Percentiles rank a stretch among this genome's conserved stretches.
Conservation (phyloP, 2,888 invertebrate genomes). For the Sphecodes monilicornis region DNA sequence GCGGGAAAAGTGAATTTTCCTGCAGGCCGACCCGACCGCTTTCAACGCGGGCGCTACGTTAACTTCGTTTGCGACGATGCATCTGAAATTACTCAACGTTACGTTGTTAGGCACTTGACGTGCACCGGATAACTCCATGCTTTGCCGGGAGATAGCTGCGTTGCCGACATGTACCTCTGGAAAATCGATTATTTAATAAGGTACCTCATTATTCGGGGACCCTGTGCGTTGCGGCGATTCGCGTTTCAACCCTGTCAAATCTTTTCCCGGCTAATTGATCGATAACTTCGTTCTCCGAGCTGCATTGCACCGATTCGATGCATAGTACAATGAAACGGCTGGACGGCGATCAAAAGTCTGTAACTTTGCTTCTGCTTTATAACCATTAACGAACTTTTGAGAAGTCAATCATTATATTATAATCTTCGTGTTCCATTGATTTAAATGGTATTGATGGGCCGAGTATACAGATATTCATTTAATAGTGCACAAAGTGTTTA, state of each 20-base stretch:
- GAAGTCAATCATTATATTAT: too few species aligned
- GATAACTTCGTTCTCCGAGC: conserved; percentile 14
- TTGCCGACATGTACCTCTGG: conserved; percentile 13
- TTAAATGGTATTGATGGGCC: too few species aligned
- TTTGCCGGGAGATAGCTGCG: conserved; percentile 38
- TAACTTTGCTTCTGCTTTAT: too few species aligned
- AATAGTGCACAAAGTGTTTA: too few species aligned
- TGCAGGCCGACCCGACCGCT: conserved; percentile 54
- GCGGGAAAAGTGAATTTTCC: conserved; percentile 66
- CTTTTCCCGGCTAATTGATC: conserved; percentile 10
- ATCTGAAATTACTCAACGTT: conserved; percentile 67
- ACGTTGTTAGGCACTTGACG: conserved; percentile 68
- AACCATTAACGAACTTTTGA: too few species aligned
- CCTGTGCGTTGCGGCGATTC: conserved; percentile 20
- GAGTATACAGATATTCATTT: too few species aligned
- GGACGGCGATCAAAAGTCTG: too few species aligned
- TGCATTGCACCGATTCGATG: neutral
- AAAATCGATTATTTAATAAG: conserved; percentile 55
- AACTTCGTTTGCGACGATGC: conserved; percentile 69
- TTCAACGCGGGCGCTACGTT: conserved; percentile 64
- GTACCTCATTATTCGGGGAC: conserved; percentile 52
- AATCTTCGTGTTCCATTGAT: too few species aligned
- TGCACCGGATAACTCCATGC: conserved; percentile 49
- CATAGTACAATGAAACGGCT: too few species aligned
- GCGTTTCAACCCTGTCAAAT: conserved; percentile 23